These are phyloP conservation scores for Toxonevra muliebris DNA, from an alignment of 2,888 invertebrate genomes.

Conservation along the genomic window DNA sequence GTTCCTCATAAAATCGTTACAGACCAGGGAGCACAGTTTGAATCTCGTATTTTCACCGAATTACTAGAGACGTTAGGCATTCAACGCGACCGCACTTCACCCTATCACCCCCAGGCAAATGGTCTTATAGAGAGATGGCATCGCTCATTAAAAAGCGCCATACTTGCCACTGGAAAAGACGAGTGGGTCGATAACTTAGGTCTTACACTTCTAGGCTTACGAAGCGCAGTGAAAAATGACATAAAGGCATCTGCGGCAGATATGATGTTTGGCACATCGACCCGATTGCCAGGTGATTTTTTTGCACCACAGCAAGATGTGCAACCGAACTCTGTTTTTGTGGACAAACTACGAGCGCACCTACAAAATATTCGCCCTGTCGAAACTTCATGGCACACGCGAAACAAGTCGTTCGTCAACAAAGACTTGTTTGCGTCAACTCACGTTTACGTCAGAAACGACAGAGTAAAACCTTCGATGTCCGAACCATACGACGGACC, in stretches of 20 bases:
- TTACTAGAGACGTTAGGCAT: conserved; percentile 31
- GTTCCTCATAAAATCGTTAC: no score
- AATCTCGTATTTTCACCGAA: no score
- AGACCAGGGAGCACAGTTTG: no score
- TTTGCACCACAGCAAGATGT: neutral
- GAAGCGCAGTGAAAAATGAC: neutral
- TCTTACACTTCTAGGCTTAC: neutral
- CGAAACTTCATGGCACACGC: no score
- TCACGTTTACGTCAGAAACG: no score
- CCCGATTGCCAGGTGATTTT: neutral
- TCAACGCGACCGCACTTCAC: conserved; percentile 47
- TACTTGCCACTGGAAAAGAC: neutral
- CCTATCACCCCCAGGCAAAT: conserved; percentile 48
- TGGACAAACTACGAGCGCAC: neutral
- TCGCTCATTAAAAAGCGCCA: conserved; percentile 52
- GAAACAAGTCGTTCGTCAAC: no score
- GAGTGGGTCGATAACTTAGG: neutral
- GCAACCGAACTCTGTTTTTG: neutral
- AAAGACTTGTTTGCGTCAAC: no score
- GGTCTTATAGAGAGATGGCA: conserved; percentile 62
- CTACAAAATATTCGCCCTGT: conserved; percentile 11
- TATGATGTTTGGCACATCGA: neutral
- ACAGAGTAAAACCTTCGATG: neutral
- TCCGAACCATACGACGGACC: neutral
- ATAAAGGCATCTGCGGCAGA: neutral